Base-by-base conservation (phyloP, 2,888 invertebrate genomes). In the Minunthozetes semirufus region DNA sequence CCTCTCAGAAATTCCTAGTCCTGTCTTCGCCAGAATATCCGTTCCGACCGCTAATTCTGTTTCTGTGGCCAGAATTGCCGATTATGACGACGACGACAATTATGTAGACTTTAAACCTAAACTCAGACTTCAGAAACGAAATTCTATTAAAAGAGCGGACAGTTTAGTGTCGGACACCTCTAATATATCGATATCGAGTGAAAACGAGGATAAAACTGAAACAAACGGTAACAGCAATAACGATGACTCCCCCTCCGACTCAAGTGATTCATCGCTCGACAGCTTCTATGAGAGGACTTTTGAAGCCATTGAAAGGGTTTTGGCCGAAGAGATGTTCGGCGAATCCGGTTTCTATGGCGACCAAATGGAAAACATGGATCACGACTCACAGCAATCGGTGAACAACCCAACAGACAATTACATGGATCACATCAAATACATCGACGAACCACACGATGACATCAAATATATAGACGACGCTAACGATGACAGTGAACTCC, bases 11-110 rank as follows among this genome's bases (percentile, higher is more conserved):
- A 70, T 70, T 46, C 75, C 75, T 29, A 61, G 66, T 19, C 68
- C 74, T 25, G 75, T 76, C n/a, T 72, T 75, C 42, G 77, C 76
- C 9, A 76, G 76, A 42, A 76, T 70, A 33, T 70, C 74, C 3
- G 56, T 78, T 2, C 77, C 76, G 9, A 75, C 77, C 22, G 77
- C 77, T 70, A 72, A 77, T 59, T 50, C 66, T 73, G 74, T 77
- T n/a, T 81, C 93, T 78, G 93, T 93, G 0, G 93, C 93, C 56
- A 88, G 93, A 78, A 92, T 94, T 81, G 94, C 94, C 0, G 81
- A 83, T 72, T 81, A 82, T 25, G 79, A 80, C 59, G 82, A 82
- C 0, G 93, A 93, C 81, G 22, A 66, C 38, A n/a, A 11, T 17
- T 93, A 93, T 80, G 91, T 89, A 0, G 91, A 93, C 82, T 9